Percentiles rank a stretch among this genome's conserved stretches.
Conservation (phyloP, 2,888 invertebrate species). For the Morpho deidamia region DNA sequence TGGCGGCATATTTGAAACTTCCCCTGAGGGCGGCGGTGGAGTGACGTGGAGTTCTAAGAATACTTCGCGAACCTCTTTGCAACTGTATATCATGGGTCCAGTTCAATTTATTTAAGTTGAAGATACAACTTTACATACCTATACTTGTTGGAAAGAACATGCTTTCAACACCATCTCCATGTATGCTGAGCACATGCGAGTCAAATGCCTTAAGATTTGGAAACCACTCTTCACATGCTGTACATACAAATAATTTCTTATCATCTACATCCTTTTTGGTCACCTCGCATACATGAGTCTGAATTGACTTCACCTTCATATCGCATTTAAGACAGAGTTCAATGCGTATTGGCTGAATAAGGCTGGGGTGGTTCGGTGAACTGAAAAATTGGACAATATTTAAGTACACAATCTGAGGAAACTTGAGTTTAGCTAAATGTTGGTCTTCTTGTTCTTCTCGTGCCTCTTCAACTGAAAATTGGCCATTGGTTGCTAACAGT, state of each 20-base stretch:
- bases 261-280: not conserved
- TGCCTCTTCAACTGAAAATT: no score
- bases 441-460: no score
- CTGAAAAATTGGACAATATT: slow-evolving; percentile 30
- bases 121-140: slow-evolving; percentile 28
- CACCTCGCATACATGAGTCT: slow-evolving; percentile 17
- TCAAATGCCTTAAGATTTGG: slow-evolving; percentile 36
- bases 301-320: slow-evolving; percentile 20
- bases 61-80: no score
- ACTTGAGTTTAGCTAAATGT: no score
- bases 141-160: slow-evolving; percentile 42
- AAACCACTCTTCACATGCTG: slow-evolving; percentile 26
- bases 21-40: no score
- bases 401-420: no score
- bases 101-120: no score
- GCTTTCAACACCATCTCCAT: slow-evolving; percentile 37
- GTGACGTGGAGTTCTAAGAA: no score
- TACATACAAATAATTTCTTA: slow-evolving; percentile 5
- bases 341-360: slow-evolving; percentile 42
- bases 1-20: no score
- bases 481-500: no score
- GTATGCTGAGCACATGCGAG: slow-evolving; percentile 40
- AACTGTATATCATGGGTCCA: no score
- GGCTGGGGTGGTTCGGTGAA: slow-evolving; percentile 27
- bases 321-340: slow-evolving; percentile 38